Evolutionary conservation across 2,113 vertebrate species (phyloP), one percentile per base, ranked within the genome.

Genomic region (Machaerirhynchus nigripectus): DNA sequence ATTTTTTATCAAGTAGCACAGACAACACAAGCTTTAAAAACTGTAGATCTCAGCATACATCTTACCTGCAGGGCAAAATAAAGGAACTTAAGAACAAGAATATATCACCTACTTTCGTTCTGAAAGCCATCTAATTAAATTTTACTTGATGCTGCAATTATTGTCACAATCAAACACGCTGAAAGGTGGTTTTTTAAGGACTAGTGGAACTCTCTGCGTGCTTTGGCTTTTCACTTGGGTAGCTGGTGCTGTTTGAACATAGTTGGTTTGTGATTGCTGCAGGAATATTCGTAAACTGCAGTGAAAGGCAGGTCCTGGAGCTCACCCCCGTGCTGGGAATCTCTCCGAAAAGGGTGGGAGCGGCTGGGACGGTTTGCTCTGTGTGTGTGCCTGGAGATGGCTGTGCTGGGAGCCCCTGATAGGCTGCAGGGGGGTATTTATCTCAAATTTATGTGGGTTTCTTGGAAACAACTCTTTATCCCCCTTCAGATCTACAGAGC

Each of bases 51-150:
- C 75, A n/a, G 82, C 70, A 46, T 40, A 23, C 27, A 1, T 49
- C 4, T 33, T 78, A 44, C 73, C 95, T 95, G 55, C 63, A 88
- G 88, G 94, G 90, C 71, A 69, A 82, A 94, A 63, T 23, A 55
- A 74, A 95, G 78, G 49, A 81, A 56, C 78, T 71, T 35, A 53
- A 61, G 76, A 26, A 31, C 31, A 18, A 31, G 78, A 53, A 46
- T 61, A 2, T 21, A 14, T 90, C 47, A 40, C n/a, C 65, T 87
- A 11, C 68, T 81, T 80, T 50, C 0, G 1, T 84, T 63, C 60
- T 15, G 37, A 78, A 78, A 78, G 19, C 42, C 59, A 44, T 26
- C 46, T 57, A 63, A 46, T 68, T 28, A 67, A 76, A 82, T 68
- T 85, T 85, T 71, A 67, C 67, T 69, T 49, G 35, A 39, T 89